These are phyloP conservation scores for Dryoscopus gambensis DNA, from an alignment of 2,113 vertebrate species.

Conservation along the genomic window DNA sequence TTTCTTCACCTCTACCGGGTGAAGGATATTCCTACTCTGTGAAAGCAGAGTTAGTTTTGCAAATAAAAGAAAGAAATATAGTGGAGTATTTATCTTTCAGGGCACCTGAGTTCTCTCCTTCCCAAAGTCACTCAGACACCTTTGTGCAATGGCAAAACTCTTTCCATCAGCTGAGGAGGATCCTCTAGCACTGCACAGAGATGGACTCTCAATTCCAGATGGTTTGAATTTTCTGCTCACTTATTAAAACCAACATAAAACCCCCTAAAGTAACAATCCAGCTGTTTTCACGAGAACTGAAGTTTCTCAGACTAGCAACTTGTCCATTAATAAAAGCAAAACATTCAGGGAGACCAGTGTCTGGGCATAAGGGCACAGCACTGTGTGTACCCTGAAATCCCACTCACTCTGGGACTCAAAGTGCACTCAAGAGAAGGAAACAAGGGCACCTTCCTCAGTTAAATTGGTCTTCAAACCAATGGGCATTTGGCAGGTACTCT, in stretches of 20 bases:
- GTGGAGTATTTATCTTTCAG: background rate
- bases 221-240: background rate
- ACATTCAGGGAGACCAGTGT: background rate
- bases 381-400: background rate
- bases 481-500: background rate
- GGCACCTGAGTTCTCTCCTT: background rate
- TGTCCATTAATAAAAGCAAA: background rate
- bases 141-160: background rate
- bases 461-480: background rate
- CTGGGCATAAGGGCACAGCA: rapidly evolving
- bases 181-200: background rate
- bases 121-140: background rate
- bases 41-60: background rate
- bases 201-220: background rate
- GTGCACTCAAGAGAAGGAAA: background rate
- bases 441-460: background rate
- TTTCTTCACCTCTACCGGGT: background rate
- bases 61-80: background rate
- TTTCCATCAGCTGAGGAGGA: background rate
- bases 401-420: rapidly evolving
- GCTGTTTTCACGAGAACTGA: background rate
- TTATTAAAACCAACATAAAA: background rate
- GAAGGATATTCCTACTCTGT: background rate
- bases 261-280: background rate
- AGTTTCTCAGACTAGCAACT: background rate